Percentiles rank a stretch among this genome's conserved stretches.
These are phyloP conservation scores for Grammomys dolichurus DNA, from an alignment of 2,113 vertebrate genomes.

Conservation along the genomic window DNA sequence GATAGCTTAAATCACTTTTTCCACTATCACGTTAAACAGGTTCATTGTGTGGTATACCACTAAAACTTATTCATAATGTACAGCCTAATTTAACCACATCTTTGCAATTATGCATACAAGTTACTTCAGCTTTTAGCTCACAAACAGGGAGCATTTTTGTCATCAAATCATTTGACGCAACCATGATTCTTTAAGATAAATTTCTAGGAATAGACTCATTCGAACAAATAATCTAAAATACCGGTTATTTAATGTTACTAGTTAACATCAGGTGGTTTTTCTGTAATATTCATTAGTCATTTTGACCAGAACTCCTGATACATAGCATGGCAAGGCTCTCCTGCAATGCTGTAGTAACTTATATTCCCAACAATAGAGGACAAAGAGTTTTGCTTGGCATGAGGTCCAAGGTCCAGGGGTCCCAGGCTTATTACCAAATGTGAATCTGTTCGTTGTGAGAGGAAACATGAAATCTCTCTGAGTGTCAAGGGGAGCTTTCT, in stretches of 20 bases:
- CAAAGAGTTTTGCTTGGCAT: not conserved
- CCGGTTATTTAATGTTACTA: not conserved
- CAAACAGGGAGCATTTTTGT: not conserved
- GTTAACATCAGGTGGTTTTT: not conserved
- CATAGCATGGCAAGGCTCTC: not conserved
- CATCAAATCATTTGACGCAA: not conserved
- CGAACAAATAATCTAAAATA: not conserved
- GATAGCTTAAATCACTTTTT: not conserved
- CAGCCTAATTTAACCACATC: not conserved
- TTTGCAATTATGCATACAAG: not conserved
- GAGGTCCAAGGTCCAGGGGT: not conserved
- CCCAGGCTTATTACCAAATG: not conserved
- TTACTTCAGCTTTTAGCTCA: not conserved
- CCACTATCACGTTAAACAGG: not conserved
- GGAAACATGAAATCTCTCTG: slow-evolving; percentile 5
- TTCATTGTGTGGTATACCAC: not conserved
- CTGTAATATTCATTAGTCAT: not conserved
- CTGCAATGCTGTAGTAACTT: not conserved
- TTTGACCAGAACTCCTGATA: not conserved
- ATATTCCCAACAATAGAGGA: not conserved
- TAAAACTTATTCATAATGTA: not conserved
- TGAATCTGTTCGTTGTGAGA: not conserved
- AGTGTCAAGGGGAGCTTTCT: not conserved
- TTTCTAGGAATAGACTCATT: not conserved
- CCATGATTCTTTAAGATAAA: not conserved